Base-by-base conservation (phyloP, 2,113 vertebrate species). In the Ictidomys tridecemlineatus region DNA sequence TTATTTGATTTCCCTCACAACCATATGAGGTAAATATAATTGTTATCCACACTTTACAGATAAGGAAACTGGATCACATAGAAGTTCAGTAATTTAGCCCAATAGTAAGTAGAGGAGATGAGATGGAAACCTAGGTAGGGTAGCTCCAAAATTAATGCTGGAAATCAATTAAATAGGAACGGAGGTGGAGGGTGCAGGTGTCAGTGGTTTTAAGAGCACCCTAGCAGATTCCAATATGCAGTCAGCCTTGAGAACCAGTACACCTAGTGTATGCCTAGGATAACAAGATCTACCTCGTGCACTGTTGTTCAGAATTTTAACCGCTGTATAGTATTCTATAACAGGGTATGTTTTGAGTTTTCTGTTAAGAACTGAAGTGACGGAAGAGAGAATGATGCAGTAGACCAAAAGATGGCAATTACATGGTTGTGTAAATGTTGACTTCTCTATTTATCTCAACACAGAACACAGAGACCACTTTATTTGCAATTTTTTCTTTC, bases 1-100 rank as follows among this genome's bases (percentile, higher is more conserved):
- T 95, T 95, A 85, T 24, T 89, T 89, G 56, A 94, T 74, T 97
- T 88, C 83, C 34, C 73, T 48, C 84, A 65, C 26, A 96, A 37
- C 16, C 58, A n/a, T 69, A 12, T 88, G 63, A 93, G 63, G 32
- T 77, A 69, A 70, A 16, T 70, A 70, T 24, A 85, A 12, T 70
- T 85, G 37, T 69, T 93, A 48, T 70, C 34, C 34, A 90, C 14
- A 77, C 77, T 93, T 93, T 91, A 91, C 42, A 89, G n/a, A 70
- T 93, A 93, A 74, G 61, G 42, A 96, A 80, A 83, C 28, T 77
- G 82, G 92, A 92, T 34, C 89, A 53, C 16, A 85, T 65, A 82
- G 42, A 58, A 32, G 56, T 86, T 88, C 53, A 84, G 13, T 92
- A 94, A 96, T 91, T 88, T 93, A 32, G 88, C 65, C 42, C 83